Percentiles rank a stretch among this genome's conserved stretches.
Conservation (phyloP, 2,797 vertebrate genomes). For the Sebastes cheni region DNA sequence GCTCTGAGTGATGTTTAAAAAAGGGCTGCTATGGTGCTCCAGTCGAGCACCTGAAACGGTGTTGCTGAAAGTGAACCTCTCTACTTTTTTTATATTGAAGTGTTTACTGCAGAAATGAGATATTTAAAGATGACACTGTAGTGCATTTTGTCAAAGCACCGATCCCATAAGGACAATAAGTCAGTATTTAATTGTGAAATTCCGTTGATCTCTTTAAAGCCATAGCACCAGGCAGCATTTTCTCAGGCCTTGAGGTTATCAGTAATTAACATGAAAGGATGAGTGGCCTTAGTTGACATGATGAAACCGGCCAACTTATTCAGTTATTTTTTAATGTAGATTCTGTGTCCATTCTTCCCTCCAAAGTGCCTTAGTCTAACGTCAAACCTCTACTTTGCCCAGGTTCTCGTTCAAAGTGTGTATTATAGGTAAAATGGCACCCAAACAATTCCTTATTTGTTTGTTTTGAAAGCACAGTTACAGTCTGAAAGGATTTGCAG, state of each 20-base stretch:
- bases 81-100: background rate
- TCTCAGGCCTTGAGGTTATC: conserved; percentile 13
- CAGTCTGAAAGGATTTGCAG: background rate
- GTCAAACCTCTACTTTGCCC: background rate
- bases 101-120: background rate
- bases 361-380: conserved; percentile 59
- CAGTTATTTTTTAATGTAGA: background rate
- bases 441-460: background rate
- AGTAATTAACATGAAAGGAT: background rate
- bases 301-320: background rate
- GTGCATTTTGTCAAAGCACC: conserved; percentile 2
- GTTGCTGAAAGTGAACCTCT: background rate
- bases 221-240: conserved; percentile 5
- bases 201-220: background rate
- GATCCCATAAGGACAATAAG: background rate
- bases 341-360: background rate
- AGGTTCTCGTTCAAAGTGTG: background rate
- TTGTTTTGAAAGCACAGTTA: conserved; percentile 1
- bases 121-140: background rate
- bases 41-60: background rate
- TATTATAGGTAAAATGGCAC: background rate
- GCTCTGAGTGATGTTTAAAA: conserved; percentile 4
- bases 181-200: background rate
- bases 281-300: background rate
- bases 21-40: background rate